Conservation (phyloP, 2,113 vertebrate genomes). For the Falco punctatus region DNA sequence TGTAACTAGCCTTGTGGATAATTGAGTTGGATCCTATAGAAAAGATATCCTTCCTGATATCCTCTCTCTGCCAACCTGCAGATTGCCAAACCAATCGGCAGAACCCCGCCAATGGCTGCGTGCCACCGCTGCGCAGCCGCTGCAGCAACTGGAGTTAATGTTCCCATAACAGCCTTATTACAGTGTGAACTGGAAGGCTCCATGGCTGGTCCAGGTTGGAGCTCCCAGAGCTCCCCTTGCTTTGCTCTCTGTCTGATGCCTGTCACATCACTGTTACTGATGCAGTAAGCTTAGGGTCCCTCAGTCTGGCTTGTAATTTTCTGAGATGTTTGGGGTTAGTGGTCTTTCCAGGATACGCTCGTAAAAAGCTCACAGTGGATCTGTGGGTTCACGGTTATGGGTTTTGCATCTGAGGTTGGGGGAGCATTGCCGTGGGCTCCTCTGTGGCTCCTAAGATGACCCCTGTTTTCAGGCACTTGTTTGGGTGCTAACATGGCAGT, state of each 20-base stretch:
- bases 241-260: not conserved
- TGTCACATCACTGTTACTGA: not conserved
- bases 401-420: not conserved
- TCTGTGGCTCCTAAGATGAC: not conserved
- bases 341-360: not conserved
- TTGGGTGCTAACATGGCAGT: not conserved
- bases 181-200: not conserved
- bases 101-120: not conserved
- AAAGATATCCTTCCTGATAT: not conserved
- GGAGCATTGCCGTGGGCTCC: not conserved
- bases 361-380: not conserved
- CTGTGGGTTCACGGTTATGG: not conserved
- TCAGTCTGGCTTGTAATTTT: not conserved
- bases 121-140: not conserved
- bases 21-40: conserved; percentile 29
- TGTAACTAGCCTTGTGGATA: not conserved
- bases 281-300: not conserved
- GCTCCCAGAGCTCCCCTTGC: not conserved
- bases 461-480: not conserved
- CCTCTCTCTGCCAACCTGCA: not conserved
- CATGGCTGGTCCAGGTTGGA: not conserved
- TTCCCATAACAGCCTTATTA: not conserved
- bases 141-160: not conserved
- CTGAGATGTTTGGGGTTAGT: not conserved
- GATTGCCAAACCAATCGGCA: not conserved